These are phyloP conservation scores for Pangasius mekongensis DNA, from an alignment of 2,797 vertebrate genomes.

Conservation along the genomic window DNA sequence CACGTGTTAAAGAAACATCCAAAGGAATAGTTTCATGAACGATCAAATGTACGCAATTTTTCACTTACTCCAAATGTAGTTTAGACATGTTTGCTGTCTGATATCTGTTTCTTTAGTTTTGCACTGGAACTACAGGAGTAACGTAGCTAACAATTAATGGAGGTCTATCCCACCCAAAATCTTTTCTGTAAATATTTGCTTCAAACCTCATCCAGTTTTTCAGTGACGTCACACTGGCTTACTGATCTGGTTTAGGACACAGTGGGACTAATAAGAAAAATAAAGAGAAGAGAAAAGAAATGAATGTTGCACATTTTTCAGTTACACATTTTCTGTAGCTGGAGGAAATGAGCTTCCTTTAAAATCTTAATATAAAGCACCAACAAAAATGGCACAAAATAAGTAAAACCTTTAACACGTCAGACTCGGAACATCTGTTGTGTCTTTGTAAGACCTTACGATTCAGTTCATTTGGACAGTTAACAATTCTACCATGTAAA, in stretches of 20 bases:
- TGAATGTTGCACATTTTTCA: background rate
- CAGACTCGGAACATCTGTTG: background rate
- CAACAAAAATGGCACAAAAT: too few species aligned
- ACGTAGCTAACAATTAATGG: background rate
- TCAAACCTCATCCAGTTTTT: background rate
- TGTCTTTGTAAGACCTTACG: background rate
- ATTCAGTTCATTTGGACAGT: background rate
- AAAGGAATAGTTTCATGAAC: background rate
- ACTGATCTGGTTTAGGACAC: background rate
- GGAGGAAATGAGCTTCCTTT: background rate
- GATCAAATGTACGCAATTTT: background rate
- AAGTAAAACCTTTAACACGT: too few species aligned
- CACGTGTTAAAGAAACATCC: background rate
- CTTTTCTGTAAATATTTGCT: background rate
- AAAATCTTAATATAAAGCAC: background rate
- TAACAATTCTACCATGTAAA: background rate
- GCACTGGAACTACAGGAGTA: background rate
- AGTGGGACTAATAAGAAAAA: background rate
- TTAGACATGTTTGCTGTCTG: background rate
- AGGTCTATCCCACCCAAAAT: background rate
- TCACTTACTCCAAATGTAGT: background rate
- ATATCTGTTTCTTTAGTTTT: background rate
- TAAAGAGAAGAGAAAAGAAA: background rate
- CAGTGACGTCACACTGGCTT: background rate
- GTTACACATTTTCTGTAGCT: background rate